Base-by-base conservation (phyloP, 2,888 invertebrate species). In the Parnassius orleans region DNA sequence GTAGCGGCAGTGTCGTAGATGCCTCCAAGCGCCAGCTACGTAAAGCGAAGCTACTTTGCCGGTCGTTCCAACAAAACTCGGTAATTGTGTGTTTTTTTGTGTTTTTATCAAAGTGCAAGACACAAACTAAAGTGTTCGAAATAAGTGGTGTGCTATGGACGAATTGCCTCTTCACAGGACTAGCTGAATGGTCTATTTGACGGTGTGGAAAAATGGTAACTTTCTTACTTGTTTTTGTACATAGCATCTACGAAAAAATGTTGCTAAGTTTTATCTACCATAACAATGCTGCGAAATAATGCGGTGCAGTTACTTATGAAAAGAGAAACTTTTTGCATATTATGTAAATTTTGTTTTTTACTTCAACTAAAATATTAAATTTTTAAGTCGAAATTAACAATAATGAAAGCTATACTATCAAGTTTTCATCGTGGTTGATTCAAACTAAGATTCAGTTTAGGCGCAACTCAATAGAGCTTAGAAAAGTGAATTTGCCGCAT, bases 201-300 rank as follows among this genome's bases (percentile, higher is more conserved):
- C 86, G 87, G 77, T 85, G 83, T 77, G 74, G 76, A 81, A 86
- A 80, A 85, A 90, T 90, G 90, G 90, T 90, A 88, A 86, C 81
- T 74, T 73, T 72, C 77, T 72, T 50, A 76, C 77, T 76, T 70
- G 69, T 73, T 79, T 76, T 74, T 72, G 66, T 72, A 75, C 7
- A 33, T 33, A 5, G 7, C 7, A 33, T 33, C 7, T 33, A 33
- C 33, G 33, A 7, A 7, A 5, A 7, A 7, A 7, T 33, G 5
- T 7, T 5, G 7, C 33, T 33, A 33, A 33, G 33, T 33, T 33
- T 33, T 1, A 7, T 33, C 33, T 33, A 33, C 5, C 7, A 33
- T 33, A 7, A 7, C 1, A 33, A 33, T 7, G 7, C 5, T 33
- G 33, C 5, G 33, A 33, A 7, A 33, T 7, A 33, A 33, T 33